Evolutionary conservation across 1,140 invertebrate species (phyloP), one percentile per base, ranked within the genome.

Genomic region (Drosophila subobscura): DNA sequence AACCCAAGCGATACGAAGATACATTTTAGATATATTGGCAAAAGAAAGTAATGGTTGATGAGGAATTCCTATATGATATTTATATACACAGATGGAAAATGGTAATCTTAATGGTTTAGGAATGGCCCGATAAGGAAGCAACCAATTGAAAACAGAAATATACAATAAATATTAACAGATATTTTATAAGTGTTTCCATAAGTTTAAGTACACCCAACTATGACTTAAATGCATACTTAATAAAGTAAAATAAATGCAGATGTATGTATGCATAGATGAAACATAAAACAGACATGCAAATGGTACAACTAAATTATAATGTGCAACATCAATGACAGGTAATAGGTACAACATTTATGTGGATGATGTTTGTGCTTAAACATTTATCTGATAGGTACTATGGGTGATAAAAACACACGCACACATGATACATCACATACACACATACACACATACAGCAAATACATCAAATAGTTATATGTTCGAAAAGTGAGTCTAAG

Each of bases 401-500:
- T 45, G 27, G 27, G 27, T 29, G 27, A 77, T 25, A 65, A 12
- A 44, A 45, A 63, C 5, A 70, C 37, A 66, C 41, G 59, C 10
- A 57, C 33, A 57, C 12, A 42, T 22, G 57, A n/a, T 5, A 60
- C 22, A 47, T 57, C 51, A 58, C 50, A 77, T 20, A 42, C 33
- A 51, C 44, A 44, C 41, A 79, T 10, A 52, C 20, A 57, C 44
- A 60, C 44, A 58, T 50, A 64, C 27, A 45, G 1, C 53, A 51
- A 57, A 59, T 20, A 20, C 16, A 20, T 20, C 16, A 20, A 20
- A 20, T 20, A 20, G 16, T 20, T 20, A 20, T 52, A 54, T 66
- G 60, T 51, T 57, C 16, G 73, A 75, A 76, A 72, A 75, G 84
- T 89, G 84, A 88, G 63, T 64, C 83, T 88, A 88, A 67, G 84